A percentile compares a stretch with the other conserved stretches of the same genome.
phyloP scores from a whole-genome alignment of 2,797 vertebrate genomes.

The Peromyscus melanophrys region DNA sequence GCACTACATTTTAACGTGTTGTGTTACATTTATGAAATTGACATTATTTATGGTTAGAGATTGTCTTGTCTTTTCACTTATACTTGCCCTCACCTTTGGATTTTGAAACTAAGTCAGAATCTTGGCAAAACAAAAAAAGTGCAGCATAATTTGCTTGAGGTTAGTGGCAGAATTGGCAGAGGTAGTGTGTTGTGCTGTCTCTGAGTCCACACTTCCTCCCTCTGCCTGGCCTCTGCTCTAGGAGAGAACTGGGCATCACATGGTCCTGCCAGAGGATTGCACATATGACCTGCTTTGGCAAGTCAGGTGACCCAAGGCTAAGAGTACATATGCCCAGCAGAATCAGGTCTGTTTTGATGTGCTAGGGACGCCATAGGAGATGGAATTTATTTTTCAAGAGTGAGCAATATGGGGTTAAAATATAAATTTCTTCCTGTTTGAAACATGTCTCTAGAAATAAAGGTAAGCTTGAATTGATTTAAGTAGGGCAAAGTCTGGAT shows the following conservation, averaged over 20 bases:
- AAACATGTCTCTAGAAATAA: conserved; percentile 58
- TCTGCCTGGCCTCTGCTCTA: background rate
- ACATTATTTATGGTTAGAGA: conserved; percentile 21
- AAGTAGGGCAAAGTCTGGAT: conserved; percentile 58
- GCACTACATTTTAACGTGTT: conserved; percentile 42
- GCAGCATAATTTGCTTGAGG: conserved; percentile 16
- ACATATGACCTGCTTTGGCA: background rate
- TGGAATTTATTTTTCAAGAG: conserved; percentile 14
- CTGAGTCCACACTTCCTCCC: background rate
- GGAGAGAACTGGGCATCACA: background rate
- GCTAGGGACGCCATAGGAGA: background rate
- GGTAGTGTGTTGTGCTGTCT: background rate
- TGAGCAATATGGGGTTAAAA: conserved; percentile 14
- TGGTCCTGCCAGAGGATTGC: background rate
- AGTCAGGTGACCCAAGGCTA: background rate
- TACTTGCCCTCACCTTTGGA: background rate
- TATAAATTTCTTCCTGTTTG: conserved; percentile 69
- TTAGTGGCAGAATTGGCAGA: conserved; percentile 41
- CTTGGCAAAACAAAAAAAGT: background rate
- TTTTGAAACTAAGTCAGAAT: background rate
- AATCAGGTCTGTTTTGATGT: background rate
- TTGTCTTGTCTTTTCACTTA: conserved; percentile 12
- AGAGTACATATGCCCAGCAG: background rate
- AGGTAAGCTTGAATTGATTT: conserved; percentile 62
- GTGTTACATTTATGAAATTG: conserved; percentile 1